Evolutionary conservation across 2,113 vertebrate species (phyloP).

Genomic region (Morone chrysops): DNA sequence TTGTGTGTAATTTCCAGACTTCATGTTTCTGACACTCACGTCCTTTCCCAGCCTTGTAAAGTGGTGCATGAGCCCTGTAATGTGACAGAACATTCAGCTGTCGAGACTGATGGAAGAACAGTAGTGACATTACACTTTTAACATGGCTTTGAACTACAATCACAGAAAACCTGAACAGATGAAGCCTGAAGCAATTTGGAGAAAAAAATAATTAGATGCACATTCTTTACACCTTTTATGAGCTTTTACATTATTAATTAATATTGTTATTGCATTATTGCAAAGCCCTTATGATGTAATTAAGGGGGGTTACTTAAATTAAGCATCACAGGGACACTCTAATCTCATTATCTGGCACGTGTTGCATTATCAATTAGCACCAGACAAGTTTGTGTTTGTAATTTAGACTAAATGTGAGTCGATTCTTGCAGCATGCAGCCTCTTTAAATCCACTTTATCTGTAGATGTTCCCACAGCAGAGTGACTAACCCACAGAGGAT

Average conservation of each 20-base stretch:
- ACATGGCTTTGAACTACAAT: background rate
- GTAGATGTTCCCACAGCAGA: background rate
- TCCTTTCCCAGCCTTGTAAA: background rate
- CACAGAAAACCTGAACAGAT: background rate
- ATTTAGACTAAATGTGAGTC: background rate
- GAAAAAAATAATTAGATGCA: background rate
- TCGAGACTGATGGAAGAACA: slow-evolving; percentile 20
- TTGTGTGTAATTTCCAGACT: background rate
- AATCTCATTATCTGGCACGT: background rate
- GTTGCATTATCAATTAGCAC: background rate
- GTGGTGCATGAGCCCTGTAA: background rate
- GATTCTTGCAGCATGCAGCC: background rate
- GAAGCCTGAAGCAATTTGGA: background rate
- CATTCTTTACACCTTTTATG: slow-evolving; percentile 4
- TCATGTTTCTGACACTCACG: background rate
- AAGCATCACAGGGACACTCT: background rate
- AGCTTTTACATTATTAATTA: background rate
- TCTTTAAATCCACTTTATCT: background rate
- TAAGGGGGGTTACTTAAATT: background rate
- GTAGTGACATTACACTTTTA: background rate
- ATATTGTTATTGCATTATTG: background rate
- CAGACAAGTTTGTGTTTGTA: background rate
- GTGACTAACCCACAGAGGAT: background rate
- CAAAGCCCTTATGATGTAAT: slow-evolving; percentile 2
- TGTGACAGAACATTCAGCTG: slow-evolving; percentile 37